Evolutionary conservation across 2,888 invertebrate species (phyloP), one percentile per base, ranked within the genome.

Genomic region (Drosophila setosimentum): DNA sequence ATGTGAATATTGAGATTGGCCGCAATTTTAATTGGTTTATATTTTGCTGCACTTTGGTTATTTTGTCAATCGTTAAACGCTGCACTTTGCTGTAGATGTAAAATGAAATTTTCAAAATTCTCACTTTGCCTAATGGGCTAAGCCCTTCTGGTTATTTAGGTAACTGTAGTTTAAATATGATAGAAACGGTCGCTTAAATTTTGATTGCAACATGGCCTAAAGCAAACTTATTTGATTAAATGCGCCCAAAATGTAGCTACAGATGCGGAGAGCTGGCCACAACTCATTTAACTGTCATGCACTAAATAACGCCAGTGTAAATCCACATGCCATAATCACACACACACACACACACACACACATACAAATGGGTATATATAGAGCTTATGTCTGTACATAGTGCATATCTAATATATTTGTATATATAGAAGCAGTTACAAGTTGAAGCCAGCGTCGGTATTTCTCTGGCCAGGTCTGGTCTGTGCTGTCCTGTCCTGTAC

Each of bases 231-330:
- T 80, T 80, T 80, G 80, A 83, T 80, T 80, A 80, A 80, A 80
- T 80, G 83, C 68, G 54, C 55, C 68, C 68, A 72, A 79, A 83
- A 83, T 72, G 68, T 50, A 72, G 80, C 68, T 62, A 66, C 89
- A 76, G 83, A 51, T 59, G 42, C 69, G 24, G 18, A 33, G 35
- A n/a, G n/a, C 35, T 66, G 66, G 85, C 84, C 87, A 87, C 91
- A 86, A 86, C 91, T 86, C 91, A 86, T 90, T 86, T 86, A 90
- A 81, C 89, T 86, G 85, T 90, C 85, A 86, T 86, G 85, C 85
- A 86, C 91, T 90, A 86, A 86, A 86, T 86, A 86, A 90, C 87
- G 82, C 59, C 63, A 59, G 60, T 85, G 76, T 74, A 84, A 88
- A 83, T 88, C 90, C 76, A 72, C 79, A 87, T 72, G 66, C 60